These are phyloP conservation scores for Chrysolina americana DNA, from an alignment of 2,888 invertebrate genomes.

Conservation along the genomic window DNA sequence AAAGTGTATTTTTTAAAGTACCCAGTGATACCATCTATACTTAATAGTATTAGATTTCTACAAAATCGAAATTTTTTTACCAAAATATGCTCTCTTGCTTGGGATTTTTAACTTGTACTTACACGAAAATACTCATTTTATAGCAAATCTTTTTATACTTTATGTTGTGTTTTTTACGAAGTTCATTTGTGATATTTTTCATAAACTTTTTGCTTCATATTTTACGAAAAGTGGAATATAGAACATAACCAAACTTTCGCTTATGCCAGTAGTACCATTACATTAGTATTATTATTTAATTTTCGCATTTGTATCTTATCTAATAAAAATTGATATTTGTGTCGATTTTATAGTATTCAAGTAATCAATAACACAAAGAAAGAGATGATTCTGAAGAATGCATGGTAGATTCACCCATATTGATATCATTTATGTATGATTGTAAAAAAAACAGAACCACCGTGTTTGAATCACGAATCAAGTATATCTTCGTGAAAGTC, in stretches of 20 bases:
- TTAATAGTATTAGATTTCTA: slow-evolving; percentile 55
- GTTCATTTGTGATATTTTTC: slow-evolving; percentile 63
- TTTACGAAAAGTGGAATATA: slow-evolving; percentile 54
- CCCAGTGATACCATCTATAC: slow-evolving; percentile 58
- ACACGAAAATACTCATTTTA: slow-evolving; percentile 57
- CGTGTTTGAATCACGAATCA: too few species aligned
- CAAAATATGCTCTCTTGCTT: slow-evolving; percentile 35
- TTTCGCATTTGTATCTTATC: slow-evolving; percentile 40
- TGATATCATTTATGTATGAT: background rate
- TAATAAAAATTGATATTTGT: slow-evolving; percentile 36
- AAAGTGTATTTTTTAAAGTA: slow-evolving; percentile 28
- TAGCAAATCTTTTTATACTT: slow-evolving; percentile 48
- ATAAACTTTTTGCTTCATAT: slow-evolving; percentile 56
- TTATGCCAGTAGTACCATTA: slow-evolving; percentile 65
- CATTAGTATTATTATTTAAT: slow-evolving; percentile 53
- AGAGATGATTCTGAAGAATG: background rate
- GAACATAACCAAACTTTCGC: slow-evolving; percentile 63
- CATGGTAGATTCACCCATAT: background rate
- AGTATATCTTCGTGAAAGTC: too few species aligned
- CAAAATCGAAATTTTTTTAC: slow-evolving; percentile 18
- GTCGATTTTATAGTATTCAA: slow-evolving; percentile 1
- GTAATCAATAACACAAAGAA: background rate
- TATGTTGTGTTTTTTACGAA: slow-evolving; percentile 42
- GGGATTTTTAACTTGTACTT: slow-evolving; percentile 56
- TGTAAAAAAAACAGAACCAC: too few species aligned